phyloP scores from a whole-genome alignment of 2,113 vertebrate genomes.

The Podarcis muralis region DNA sequence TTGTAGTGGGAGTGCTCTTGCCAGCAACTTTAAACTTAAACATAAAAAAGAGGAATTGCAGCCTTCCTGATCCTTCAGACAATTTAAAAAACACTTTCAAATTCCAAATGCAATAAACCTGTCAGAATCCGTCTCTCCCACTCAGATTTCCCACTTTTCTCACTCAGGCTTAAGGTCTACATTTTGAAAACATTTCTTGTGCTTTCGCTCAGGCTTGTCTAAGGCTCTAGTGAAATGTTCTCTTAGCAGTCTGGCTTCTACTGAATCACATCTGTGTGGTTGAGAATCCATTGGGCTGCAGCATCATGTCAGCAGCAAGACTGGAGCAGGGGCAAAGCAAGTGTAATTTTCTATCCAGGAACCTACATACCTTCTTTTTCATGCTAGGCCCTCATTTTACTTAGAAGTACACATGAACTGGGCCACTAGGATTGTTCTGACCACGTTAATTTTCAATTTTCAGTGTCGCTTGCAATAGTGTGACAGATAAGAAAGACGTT shows the following conservation, averaged over 20 bases:
- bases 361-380: too few species aligned
- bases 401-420: too few species aligned
- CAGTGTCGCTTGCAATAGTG: neutral
- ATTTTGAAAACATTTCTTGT: neutral
- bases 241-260: neutral
- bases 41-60: neutral
- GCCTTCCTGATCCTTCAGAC: neutral
- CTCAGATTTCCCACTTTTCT: slow-evolving; percentile 1
- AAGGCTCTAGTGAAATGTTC: neutral
- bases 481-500: neutral
- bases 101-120: neutral
- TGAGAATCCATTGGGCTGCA: neutral
- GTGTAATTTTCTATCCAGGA: too few species aligned
- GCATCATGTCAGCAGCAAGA: too few species aligned
- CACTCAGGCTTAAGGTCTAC: neutral
- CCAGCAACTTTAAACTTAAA: neutral
- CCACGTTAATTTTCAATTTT: rapidly evolving
- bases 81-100: neutral
- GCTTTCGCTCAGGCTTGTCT: neutral
- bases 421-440: too few species aligned
- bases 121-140: neutral
- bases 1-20: neutral
- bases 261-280: neutral
- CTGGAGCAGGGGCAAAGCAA: too few species aligned
- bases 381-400: too few species aligned